Percentiles rank a stretch among this genome's conserved stretches.
phyloP scores from a whole-genome alignment of 2,113 vertebrate genomes.

The Sminthopsis crassicaudata region DNA sequence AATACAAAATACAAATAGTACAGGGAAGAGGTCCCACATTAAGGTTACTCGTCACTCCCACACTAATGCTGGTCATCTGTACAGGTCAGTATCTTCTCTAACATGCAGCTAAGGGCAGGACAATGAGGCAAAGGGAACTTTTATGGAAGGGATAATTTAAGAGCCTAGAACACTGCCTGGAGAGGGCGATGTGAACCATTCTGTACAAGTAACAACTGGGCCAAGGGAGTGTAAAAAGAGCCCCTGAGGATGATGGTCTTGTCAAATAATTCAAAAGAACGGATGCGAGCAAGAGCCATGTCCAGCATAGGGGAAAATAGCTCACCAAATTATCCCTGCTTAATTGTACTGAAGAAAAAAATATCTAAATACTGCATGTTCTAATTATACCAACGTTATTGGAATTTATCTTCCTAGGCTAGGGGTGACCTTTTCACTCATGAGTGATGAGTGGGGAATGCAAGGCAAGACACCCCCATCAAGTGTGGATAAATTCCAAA shows the following conservation, averaged over 20 bases:
- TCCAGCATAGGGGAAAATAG: constrained; percentile 38
- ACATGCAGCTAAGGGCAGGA: not conserved
- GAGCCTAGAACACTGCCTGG: not conserved
- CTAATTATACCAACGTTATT: constrained; percentile 30
- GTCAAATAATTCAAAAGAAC: not conserved
- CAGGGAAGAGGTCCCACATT: not conserved
- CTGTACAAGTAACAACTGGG: not conserved
- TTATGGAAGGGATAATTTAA: not conserved
- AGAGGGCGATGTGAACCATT: not conserved
- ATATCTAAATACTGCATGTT: not conserved
- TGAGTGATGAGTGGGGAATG: not conserved
- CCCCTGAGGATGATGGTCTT: not conserved
- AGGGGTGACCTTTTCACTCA: constrained; percentile 62
- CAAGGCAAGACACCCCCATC: constrained; percentile 47
- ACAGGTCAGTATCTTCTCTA: not conserved
- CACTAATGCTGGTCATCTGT: not conserved
- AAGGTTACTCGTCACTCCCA: not conserved
- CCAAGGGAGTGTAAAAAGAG: not conserved
- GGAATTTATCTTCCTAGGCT: constrained; percentile 34
- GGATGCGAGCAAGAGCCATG: constrained; percentile 4
- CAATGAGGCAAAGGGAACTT: not conserved
- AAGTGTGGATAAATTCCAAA: constrained; percentile 38
- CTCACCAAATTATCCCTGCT: constrained; percentile 49
- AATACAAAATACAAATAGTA: not conserved
- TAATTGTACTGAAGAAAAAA: constrained; percentile 37